Evolutionary conservation across 2,113 vertebrate genomes (phyloP), one percentile per base, ranked within the genome.

Genomic region (Stictonetta naevosa): DNA sequence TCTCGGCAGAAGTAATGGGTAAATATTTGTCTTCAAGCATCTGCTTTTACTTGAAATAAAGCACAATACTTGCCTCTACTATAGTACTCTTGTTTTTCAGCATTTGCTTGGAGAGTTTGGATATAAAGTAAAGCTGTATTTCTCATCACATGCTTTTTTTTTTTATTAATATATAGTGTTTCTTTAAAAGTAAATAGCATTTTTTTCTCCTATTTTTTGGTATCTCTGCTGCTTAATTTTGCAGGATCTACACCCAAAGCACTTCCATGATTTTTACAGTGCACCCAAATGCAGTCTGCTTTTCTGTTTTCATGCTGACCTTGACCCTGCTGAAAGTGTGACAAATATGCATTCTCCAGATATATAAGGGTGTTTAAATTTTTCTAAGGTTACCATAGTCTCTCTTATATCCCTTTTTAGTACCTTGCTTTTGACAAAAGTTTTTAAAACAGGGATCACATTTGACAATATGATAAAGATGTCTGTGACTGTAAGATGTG

Each of bases 41-140:
- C 90, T 89, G 92, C n/a, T 66, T 83, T 91, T 92, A 46, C 60
- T 95, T 94, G 91, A 93, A 96, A 92, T 91, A 81, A 74, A 86
- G 64, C 89, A 66, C 38, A 77, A 88, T 83, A 69, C 60, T 86
- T 78, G 19, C 56, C 88, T 88, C 69, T 81, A 66, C 64, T 71
- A 4, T 20, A 80, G 16, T 48, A 28, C 33, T 88, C 53, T 77
- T 93, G 75, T 20, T 95, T 92, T 74, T 71, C 77, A 88, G 60
- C 64, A 46, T 86, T 95, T 66, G 40, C 95, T 92, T 80, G 83
- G 91, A 71, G 31, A 3, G 85, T 95, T 90, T 86, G 67, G 64
- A 81, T 46, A 46, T 52, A 81, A 92, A 29, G 40, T 90, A 74
- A 67, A 74, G 60, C 52, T 83, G 4, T 78, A 50, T 77, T 46